Evolutionary conservation across 2,888 invertebrate species (phyloP), one percentile per base, ranked within the genome.

Genomic region (Caenorhabditis sp.): DNA sequence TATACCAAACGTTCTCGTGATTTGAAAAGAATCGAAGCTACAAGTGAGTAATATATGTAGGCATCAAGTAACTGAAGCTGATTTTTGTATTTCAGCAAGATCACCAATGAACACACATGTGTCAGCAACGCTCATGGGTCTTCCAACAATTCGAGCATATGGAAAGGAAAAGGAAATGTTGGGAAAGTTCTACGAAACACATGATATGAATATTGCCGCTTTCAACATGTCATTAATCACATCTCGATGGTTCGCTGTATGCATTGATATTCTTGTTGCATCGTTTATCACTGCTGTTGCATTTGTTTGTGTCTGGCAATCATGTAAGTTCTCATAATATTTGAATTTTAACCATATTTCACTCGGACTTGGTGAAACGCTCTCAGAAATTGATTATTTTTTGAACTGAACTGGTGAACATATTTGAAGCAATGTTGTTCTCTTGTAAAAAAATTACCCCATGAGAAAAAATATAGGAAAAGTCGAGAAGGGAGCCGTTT

Each of bases 51-150:
- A 31, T 31, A 14, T 10, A 10, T 59, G 10, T 59, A 8, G 1
- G 38, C 12, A 20, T 23, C n/a, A 58, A 58, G 1, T 3, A 58
- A 25, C 23, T 27, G 20, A 12, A 3, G 5, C 31, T n/a, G 23
- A 14, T 26, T 3, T 21, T 25, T 26, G n/a, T n/a, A n/a, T 84
- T 81, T 14, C 89, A 94, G 94, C 93, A 76, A 92, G 95, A 70
- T 95, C 95, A 84, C 97, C 97, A 0, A 94, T 97, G n/a, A 97
- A 95, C 90, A 93, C 93, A 1, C 95, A 96, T 87, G 90, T 97
- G 84, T 94, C 93, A 86, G 93, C 95, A 27, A 92, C 94, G 0
- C 90, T 97, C 5, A 93, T 93, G 88, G 97, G 97, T 0, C 90
- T 97, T 73, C 92, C 94, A 0, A 95, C 95, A 0, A 95, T 97